These are phyloP conservation scores for Sitta europaea DNA, from an alignment of 2,113 vertebrate species.

Conservation along the genomic window DNA sequence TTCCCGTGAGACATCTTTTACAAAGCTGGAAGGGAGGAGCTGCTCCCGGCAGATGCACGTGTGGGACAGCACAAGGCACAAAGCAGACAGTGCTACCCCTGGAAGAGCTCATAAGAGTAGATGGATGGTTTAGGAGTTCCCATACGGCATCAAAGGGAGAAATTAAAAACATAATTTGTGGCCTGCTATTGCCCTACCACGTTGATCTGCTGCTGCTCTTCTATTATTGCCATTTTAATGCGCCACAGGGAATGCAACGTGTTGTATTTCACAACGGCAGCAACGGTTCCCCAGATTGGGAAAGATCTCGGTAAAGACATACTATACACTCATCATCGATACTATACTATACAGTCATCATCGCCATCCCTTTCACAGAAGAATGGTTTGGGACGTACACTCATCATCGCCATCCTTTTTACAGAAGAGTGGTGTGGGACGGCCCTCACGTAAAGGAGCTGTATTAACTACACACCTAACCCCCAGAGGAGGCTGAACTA, in stretches of 20 bases:
- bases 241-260: accelerated
- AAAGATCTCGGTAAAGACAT: background rate
- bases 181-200: background rate
- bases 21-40: background rate
- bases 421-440: background rate
- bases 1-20: background rate
- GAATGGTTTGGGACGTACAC: too few species aligned
- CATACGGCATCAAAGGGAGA: background rate
- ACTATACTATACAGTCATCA: background rate
- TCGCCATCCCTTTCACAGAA: background rate
- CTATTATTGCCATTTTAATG: background rate
- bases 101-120: background rate
- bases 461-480: background rate
- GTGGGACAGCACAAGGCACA: background rate
- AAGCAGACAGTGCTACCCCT: background rate
- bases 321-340: background rate
- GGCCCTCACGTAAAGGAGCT: background rate
- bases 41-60: accelerated
- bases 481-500: accelerated
- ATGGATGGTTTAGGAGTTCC: background rate
- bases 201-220: background rate
- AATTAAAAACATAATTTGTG: background rate
- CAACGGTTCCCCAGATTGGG: background rate
- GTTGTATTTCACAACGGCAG: too few species aligned
- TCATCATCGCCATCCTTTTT: background rate